Percentiles rank a stretch among this genome's conserved stretches.
Conservation (phyloP, 2,113 vertebrate species). For the Progne subis region DNA sequence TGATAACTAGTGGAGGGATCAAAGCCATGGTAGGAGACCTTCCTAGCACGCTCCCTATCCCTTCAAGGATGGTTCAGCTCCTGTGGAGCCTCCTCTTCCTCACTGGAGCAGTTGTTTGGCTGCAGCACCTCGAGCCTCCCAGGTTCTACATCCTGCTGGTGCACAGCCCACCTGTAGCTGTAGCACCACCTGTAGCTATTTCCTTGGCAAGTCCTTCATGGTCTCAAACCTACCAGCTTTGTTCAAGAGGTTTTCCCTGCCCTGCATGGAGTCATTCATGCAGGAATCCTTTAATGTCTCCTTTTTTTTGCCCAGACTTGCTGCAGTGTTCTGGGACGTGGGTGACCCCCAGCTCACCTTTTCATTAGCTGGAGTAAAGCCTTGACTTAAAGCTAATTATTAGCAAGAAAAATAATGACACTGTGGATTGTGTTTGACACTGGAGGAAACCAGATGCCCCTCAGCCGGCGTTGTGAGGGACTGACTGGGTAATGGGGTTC, state of each 20-base stretch:
- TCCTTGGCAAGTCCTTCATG: neutral
- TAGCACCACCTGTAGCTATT: neutral
- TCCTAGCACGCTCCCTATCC: neutral
- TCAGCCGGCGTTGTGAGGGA: neutral
- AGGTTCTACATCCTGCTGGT: neutral
- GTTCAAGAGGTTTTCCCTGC: neutral
- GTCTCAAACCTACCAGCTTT: neutral
- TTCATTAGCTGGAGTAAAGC: neutral
- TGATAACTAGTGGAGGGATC: neutral
- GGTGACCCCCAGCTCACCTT: neutral
- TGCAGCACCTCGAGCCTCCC: neutral
- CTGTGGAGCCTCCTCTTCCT: neutral
- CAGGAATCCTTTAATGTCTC: neutral
- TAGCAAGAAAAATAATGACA: neutral
- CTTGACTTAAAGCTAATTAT: conserved; percentile 19
- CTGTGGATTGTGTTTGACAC: neutral
- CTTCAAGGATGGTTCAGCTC: neutral
- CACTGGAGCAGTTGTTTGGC: neutral
- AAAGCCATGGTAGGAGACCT: neutral
- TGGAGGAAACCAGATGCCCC: conserved; percentile 31
- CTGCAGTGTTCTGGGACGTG: neutral
- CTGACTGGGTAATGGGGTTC: neutral
- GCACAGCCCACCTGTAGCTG: neutral
- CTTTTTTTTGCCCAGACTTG: neutral
- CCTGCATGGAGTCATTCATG: neutral